These are phyloP conservation scores for Labia minor DNA, from an alignment of 2,888 invertebrate genomes.

Conservation along the genomic window DNA sequence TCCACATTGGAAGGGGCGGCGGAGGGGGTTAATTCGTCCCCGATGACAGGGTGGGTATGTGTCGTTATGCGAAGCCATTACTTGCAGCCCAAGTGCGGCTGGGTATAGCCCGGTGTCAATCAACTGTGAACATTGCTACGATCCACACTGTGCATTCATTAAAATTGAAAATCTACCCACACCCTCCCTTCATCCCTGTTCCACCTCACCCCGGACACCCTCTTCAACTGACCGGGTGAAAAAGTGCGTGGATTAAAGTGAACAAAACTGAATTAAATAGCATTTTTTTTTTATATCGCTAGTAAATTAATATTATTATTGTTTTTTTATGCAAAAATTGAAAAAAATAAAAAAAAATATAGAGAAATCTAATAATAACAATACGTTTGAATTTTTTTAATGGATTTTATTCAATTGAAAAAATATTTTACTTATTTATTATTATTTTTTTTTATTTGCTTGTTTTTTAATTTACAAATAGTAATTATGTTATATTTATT, in stretches of 20 bases:
- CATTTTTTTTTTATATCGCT: neutral
- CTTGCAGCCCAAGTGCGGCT: neutral
- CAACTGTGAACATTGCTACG: conserved; percentile 5
- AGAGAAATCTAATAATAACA: no score
- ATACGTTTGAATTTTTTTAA: no score
- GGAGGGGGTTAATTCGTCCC: conserved; percentile 13
- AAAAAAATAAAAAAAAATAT: no score
- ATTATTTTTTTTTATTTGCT: no score
- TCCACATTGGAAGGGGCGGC: neutral
- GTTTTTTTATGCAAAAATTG: no score
- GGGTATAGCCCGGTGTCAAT: neutral
- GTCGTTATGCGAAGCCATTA: conserved; percentile 7
- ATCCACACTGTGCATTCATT: conserved; percentile 8
- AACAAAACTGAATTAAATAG: conserved; percentile 1
- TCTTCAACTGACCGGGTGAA: neutral
- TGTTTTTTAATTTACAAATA: no score
- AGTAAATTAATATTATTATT: no score
- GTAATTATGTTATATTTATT: no score
- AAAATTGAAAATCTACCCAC: neutral
- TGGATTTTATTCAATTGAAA: no score
- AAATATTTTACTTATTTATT: no score
- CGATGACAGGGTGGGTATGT: conserved; percentile 7
- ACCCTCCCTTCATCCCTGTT: no score
- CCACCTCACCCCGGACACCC: neutral
- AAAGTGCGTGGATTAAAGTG: neutral